These are phyloP conservation scores for Romanogobio albipinnatus DNA, from an alignment of 2,113 vertebrate genomes.

Conservation along the genomic window DNA sequence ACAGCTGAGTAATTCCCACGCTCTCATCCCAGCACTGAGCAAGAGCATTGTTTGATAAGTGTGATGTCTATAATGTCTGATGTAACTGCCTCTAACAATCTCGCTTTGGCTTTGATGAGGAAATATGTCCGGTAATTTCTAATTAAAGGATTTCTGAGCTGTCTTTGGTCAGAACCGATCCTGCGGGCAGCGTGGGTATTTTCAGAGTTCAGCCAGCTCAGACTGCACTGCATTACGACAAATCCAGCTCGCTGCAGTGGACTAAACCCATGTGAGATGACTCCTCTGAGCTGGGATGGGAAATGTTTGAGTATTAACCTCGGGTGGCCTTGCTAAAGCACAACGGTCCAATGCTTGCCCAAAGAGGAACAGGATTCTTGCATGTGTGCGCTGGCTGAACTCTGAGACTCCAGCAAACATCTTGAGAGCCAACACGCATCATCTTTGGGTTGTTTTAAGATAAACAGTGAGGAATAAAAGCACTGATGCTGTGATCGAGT, in stretches of 20 bases:
- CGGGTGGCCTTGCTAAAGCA: not conserved
- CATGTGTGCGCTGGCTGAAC: not conserved
- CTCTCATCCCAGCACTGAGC: not conserved
- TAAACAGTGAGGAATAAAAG: not conserved
- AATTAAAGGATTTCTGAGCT: conserved; percentile 7
- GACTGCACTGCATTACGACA: not conserved
- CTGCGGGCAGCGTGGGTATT: not conserved
- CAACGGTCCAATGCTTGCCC: not conserved
- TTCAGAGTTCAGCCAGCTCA: not conserved
- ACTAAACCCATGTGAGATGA: conserved; percentile 1
- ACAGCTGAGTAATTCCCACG: conserved; percentile 37
- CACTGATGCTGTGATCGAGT: not conserved
- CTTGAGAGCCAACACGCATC: not conserved
- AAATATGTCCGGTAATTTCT: conserved; percentile 42
- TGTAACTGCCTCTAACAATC: conserved; percentile 16
- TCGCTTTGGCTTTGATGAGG: conserved; percentile 38
- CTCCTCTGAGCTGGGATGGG: conserved; percentile 6
- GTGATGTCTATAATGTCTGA: not conserved
- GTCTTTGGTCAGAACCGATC: conserved; percentile 18
- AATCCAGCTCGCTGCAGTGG: conserved; percentile 5
- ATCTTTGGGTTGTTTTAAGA: not conserved
- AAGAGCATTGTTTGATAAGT: conserved; percentile 14
- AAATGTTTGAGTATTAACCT: conserved; percentile 7
- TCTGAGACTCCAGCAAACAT: not conserved
- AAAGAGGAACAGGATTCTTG: conserved; percentile 1